A percentile compares a stretch with the other conserved stretches of the same genome.
Evolutionary conservation across 1,140 invertebrate genomes (phyloP).

Genomic region (Achroia grisella): DNA sequence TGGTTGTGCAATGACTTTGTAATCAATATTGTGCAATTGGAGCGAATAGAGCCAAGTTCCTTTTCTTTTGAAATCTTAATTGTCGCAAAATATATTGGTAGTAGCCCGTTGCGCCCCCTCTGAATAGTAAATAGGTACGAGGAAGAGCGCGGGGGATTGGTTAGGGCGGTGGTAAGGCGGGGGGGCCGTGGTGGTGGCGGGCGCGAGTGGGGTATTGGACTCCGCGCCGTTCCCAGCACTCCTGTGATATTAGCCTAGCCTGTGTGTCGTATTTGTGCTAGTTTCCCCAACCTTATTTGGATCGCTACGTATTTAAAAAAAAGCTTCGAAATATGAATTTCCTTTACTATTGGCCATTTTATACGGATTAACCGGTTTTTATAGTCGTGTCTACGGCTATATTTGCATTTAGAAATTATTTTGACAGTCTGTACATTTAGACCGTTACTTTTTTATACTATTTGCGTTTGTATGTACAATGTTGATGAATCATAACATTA

Average conservation of each 20-base stretch:
- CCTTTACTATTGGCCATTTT: constrained; percentile 55
- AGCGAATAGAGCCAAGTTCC: constrained; percentile 25
- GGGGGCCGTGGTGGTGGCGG: constrained; percentile 5
- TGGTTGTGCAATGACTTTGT: constrained; percentile 47
- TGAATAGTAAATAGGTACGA: constrained; percentile 64
- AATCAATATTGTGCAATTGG: constrained; percentile 43
- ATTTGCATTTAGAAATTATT: constrained; percentile 46
- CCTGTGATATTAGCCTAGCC: constrained; percentile 71
- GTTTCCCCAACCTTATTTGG: constrained; percentile 61
- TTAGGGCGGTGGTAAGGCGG: constrained; percentile 8
- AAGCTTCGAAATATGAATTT: constrained; percentile 47
- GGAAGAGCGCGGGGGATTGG: constrained; percentile 25
- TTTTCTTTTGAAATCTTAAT: constrained; percentile 66
- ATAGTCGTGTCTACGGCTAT: constrained; percentile 44
- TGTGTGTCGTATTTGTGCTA: constrained; percentile 70
- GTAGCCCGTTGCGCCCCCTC: constrained; percentile 56
- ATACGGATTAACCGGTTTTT: constrained; percentile 59
- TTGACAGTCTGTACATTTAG: constrained; percentile 33
- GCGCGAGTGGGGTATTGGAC: constrained; percentile 11
- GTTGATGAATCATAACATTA: constrained; percentile 43
- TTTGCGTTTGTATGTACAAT: constrained; percentile 52
- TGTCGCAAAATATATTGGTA: constrained; percentile 64
- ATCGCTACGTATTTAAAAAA: constrained; percentile 55
- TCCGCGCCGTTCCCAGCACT: constrained; percentile 62
- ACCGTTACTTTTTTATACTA: constrained; percentile 45